Percentiles rank a stretch among this genome's conserved stretches.
Evolutionary conservation across 2,888 invertebrate species (phyloP).

Genomic region (Rugalucina vietnamica): DNA sequence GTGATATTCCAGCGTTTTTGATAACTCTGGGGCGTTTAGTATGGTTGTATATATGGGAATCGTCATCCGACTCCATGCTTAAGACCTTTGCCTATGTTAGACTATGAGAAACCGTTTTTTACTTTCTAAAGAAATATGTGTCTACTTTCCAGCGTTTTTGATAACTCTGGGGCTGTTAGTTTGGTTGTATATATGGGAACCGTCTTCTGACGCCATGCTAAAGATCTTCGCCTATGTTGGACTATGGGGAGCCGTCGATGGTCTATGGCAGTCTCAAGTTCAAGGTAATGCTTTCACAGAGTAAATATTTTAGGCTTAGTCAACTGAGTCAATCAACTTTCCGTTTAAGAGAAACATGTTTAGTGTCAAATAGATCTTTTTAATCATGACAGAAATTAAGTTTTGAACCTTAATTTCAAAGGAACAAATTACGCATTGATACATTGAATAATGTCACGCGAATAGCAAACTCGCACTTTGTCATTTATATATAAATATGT

Average conservation of each 20-base stretch:
- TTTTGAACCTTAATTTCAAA: too few species aligned
- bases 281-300: conserved; percentile 67
- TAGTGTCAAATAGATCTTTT: too few species aligned
- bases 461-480: too few species aligned
- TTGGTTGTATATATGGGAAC: conserved; percentile 66
- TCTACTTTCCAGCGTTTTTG: conserved; percentile 69
- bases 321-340: too few species aligned
- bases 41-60: conserved; percentile 65
- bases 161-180: conserved; percentile 65
- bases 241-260: conserved; percentile 77
- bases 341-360: too few species aligned
- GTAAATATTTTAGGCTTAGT: too few species aligned
- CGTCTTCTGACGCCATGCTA: conserved; percentile 52
- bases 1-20: conserved; percentile 69
- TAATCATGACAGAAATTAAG: too few species aligned
- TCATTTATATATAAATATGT: too few species aligned
- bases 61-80: conserved; percentile 53
- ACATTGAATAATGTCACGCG: too few species aligned
- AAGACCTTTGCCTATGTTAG: conserved; percentile 70
- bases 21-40: conserved; percentile 65
- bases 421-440: too few species aligned
- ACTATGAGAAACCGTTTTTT: conserved; percentile 75
- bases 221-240: conserved; percentile 70
- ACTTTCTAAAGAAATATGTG: too few species aligned
- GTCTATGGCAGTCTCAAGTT: conserved; percentile 77